Conservation (phyloP, 2,113 vertebrate species). For the Hydrochoerus hydrochaeris region DNA sequence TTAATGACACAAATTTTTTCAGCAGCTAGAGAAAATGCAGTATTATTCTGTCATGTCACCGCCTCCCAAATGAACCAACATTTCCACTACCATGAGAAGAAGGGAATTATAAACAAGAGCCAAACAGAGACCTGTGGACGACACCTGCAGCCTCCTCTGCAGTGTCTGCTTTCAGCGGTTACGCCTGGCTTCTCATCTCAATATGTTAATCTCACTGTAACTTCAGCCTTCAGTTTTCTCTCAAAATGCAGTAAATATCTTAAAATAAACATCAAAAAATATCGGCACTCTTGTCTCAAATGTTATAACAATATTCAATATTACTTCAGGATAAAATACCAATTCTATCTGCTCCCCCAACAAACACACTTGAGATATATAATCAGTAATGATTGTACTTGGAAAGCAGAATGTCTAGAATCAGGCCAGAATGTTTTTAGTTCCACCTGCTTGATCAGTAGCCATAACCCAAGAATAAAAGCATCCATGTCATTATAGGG, state of each 20-base stretch:
- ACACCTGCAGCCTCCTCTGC: background rate
- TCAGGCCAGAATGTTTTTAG: background rate
- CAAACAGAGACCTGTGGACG: background rate
- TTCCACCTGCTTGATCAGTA: slow-evolving; percentile 16
- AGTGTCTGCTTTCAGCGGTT: background rate
- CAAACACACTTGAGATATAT: background rate
- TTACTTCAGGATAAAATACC: background rate
- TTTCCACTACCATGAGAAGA: background rate
- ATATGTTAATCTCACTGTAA: background rate
- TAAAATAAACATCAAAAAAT: background rate
- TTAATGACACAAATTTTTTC: background rate
- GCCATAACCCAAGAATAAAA: slow-evolving; percentile 16
- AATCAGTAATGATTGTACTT: background rate
- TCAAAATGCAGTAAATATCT: background rate
- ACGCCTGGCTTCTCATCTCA: background rate
- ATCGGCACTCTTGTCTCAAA: background rate
- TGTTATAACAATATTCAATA: background rate
- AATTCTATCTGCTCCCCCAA: background rate
- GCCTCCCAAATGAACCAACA: background rate
- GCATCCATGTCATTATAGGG: background rate
- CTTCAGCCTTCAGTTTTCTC: background rate
- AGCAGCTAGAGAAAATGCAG: background rate
- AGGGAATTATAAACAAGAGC: slow-evolving; percentile 7
- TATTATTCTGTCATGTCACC: background rate
- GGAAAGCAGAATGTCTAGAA: background rate